Base-by-base conservation (phyloP, 2,888 invertebrate genomes). In the Meloe dianella region DNA sequence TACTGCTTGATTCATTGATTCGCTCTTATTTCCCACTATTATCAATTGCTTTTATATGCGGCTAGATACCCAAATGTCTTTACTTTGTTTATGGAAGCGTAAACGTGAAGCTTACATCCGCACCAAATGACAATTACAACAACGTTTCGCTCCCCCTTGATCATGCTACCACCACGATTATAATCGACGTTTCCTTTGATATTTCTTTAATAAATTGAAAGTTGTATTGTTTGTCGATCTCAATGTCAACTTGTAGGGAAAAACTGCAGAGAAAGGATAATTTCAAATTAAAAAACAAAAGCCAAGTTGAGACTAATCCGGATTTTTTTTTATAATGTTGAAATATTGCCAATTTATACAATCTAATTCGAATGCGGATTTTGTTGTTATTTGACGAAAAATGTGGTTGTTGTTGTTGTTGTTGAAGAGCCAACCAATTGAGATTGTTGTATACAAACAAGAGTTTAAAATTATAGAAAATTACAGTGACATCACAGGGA, bases 41-140 rank as follows among this genome's bases (percentile, higher is more conserved):
- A 47, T 47, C 47, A 20, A 35, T 35, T 35, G 35, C 14, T 47
- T 47, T 47, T 20, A 47, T 47, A 47, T 47, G 20, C 47, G 20
- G 47, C 47, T 47, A n/a, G n/a, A n/a, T n/a, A 47, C 47, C 20
- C 47, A 20, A 47, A 47, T 10, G 47, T 47, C 47, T 47, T 56
- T 57, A 61, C 63, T 63, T 61, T 67, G 64, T 61, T 58, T 59
- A 67, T 58, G 64, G 67, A 64, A 64, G 67, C 67, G 65, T 65
- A 59, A 65, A 68, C 47, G 62, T 64, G 29, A 58, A 57, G 58
- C 60, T 65, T 60, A 68, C 62, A 59, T 62, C 64, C 65, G 61
- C 68, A 67, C 57, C 61, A 67, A 47, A 57, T 64, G 64, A 67
- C 67, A 64, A 67, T 67, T 64, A 67, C 58, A 30, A 30, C 54